A percentile compares a stretch with the other conserved stretches of the same genome.
Evolutionary conservation across 1,140 invertebrate species (phyloP).

Genomic region (Lethrus apterus): DNA sequence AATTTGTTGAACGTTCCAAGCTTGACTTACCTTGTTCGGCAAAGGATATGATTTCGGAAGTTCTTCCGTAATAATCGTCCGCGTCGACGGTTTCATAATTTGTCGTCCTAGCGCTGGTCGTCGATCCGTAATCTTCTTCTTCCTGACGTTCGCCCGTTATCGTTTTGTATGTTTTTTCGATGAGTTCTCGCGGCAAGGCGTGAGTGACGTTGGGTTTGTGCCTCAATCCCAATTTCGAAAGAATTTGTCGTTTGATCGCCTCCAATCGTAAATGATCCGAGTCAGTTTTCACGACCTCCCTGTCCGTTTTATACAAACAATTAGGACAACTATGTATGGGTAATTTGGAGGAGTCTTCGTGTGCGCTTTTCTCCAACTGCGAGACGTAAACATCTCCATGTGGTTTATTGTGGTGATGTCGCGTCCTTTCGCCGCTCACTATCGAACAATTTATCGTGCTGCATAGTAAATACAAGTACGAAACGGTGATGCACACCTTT

Average conservation of each 20-base stretch:
- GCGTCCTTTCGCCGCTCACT: constrained; percentile 19
- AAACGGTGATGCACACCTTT: no score
- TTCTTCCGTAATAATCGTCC: constrained; percentile 70
- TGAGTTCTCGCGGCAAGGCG: constrained; percentile 56
- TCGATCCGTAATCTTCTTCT: constrained; percentile 22
- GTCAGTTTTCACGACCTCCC: constrained; percentile 35
- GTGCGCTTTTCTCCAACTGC: constrained; percentile 18
- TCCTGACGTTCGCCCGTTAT: constrained; percentile 38
- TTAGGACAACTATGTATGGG: constrained; percentile 32
- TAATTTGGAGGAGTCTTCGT: constrained; percentile 26
- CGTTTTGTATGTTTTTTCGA: constrained; percentile 61
- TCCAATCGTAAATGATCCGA: constrained; percentile 58
- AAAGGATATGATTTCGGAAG: constrained; percentile 75
- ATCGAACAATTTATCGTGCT: no score
- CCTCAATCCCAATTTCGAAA: constrained; percentile 63
- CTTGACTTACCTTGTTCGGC: constrained; percentile 69
- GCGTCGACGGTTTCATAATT: constrained; percentile 43
- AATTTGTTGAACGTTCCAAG: background rate
- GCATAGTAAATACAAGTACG: no score
- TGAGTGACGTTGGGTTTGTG: constrained; percentile 62
- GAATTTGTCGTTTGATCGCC: constrained; percentile 68
- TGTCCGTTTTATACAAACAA: constrained; percentile 33
- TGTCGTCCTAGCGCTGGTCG: constrained; percentile 30
- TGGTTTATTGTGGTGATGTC: constrained; percentile 26
- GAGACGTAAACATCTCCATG: constrained; percentile 27